Base-by-base conservation (phyloP, 2,888 invertebrate species). In the Coelinius sp. region DNA sequence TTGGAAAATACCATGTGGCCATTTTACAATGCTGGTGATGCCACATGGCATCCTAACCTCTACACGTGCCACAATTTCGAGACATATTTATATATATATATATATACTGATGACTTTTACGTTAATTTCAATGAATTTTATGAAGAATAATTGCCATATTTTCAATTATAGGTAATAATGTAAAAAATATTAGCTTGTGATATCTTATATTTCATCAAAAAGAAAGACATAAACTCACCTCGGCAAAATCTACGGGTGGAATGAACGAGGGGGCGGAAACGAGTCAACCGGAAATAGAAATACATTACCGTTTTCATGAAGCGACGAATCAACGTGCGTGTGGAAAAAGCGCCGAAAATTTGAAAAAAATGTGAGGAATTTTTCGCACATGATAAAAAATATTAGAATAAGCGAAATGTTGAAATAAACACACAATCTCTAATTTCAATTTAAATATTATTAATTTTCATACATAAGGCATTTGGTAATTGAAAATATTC, bases 161-260 rank as follows among this genome's bases (percentile, higher is more conserved):
- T 35, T 10, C 4, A 41, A n/a, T n/a, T 41, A 41, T 12, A 10
- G n/a, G n/a, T 5, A 41, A 41, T n/a, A n/a, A 41, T 1, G 4
- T n/a, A n/a, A 41, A 41, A n/a, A 41, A 1, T 41, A 1, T n/a
- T 41, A 10, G n/a, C 41, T 10, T n/a, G n/a, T 1, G n/a, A 41
- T n/a, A n/a, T 1, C 10, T 5, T 10, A 2, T n/a, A 2, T 41
- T 12, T 41, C n/a, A 5, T 12, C 4, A 41, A 41, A 41, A n/a
- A n/a, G 5, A 12, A 41, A 41, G 10, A n/a, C 20, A 10, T 8
- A 7, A 59, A 35, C 59, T 17, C 31, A 59, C 59, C 59, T 59
- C 59, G 35, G 59, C 59, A 35, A 59, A 53, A 53, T 53, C 25
- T n/a, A 59, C 59, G 59, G 59, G 31, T 20, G 59, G 2, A 53